Evolutionary conservation across 2,797 vertebrate species (phyloP).

Genomic region (Tragopan temminckii): DNA sequence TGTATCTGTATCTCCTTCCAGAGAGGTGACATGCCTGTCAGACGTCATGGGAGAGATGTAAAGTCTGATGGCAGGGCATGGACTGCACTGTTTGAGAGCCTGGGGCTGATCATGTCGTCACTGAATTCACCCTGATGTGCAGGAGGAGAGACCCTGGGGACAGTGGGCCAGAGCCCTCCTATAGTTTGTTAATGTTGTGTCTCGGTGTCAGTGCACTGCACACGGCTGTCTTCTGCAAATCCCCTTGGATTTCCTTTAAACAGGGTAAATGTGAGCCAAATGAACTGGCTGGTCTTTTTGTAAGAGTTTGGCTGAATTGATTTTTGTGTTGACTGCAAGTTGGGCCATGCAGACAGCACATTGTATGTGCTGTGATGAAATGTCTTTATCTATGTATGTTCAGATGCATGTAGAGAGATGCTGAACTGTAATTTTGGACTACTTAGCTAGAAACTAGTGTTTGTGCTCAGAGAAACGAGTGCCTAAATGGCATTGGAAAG

Average conservation of each 20-base stretch:
- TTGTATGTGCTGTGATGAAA: neutral
- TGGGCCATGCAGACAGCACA: neutral
- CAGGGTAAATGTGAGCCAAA: neutral
- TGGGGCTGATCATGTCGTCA: neutral
- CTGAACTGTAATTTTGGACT: neutral
- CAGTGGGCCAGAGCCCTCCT: neutral
- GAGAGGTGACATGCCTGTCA: slow-evolving; percentile 3
- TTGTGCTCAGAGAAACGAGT: neutral
- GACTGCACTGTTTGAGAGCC: neutral
- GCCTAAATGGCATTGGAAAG: neutral
- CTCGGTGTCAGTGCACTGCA: neutral
- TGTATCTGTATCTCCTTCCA: neutral
- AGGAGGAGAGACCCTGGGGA: neutral
- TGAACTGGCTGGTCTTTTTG: neutral
- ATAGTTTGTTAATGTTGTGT: neutral
- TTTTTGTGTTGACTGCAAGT: neutral
- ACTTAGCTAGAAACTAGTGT: neutral
- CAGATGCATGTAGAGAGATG: neutral
- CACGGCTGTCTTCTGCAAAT: neutral
- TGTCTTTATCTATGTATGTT: neutral
- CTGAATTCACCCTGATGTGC: neutral
- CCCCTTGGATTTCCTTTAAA: neutral
- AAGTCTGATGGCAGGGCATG: neutral
- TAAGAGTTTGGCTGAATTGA: neutral
- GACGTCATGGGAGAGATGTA: neutral